Base-by-base conservation (phyloP, 2,113 vertebrate species). In the Brienomyrus brachyistius region DNA sequence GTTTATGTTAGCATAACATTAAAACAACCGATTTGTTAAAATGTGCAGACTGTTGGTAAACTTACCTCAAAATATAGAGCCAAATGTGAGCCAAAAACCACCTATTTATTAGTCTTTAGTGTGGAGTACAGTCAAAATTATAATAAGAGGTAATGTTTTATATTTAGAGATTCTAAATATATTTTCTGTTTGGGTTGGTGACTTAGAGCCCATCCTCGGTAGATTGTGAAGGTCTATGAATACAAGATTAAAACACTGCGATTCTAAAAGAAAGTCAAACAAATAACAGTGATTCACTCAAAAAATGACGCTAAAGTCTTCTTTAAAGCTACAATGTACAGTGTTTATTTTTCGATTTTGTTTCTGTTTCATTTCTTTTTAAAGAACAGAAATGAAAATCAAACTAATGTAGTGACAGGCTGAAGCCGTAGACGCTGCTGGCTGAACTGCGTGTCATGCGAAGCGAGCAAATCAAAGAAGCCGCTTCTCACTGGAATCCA, bases 401-500 rank as follows among this genome's bases (percentile, higher is more conserved):
- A 54, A 87, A 90, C 47, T 77, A 77, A 74, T 77, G 43, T 21
- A 66, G 48, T 94, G 94, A 95, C 93, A 94, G 93, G 90, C 93
- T 62, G 80, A 92, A 91, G 93, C 92, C 94, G 92, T 91, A 91
- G 92, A 90, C 93, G 90, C 91, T 94, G 92, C 90, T 89, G 91
- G 93, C 90, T 92, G 94, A 94, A 96, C 93, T 91, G 91, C 84
- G 89, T 89, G 94, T 91, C 92, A 93, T 92, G 90, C 83, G 52
- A 89, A 90, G 90, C 90, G 77, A 86, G 90, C 89, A 92, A 96
- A 96, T 96, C 95, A 96, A 96, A 96, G 95, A 94, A 92, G 92
- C 93, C 95, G 95, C 94, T 95, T 92, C 93, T 95, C 94, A 91
- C 93, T 96, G 94, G 94, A 91, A 94, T 93, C 92, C 92, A 91